Evolutionary conservation across 2,888 invertebrate species (phyloP).

Genomic region (Horisme vitalbata): DNA sequence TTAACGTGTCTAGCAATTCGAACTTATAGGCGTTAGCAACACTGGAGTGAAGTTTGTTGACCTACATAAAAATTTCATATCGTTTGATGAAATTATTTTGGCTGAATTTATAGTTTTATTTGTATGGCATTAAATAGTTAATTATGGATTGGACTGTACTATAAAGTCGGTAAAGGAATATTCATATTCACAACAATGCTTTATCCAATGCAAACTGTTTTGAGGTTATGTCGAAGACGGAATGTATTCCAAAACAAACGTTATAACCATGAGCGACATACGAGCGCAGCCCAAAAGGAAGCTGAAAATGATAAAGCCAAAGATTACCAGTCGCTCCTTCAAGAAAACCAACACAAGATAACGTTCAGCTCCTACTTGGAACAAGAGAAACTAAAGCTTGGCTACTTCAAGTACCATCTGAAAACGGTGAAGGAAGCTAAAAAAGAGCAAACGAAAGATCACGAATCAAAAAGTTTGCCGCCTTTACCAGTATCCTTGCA

Average conservation of each 20-base stretch:
- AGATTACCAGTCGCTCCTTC: constrained; percentile 52
- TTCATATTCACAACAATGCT: constrained; percentile 53
- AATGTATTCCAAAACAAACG: constrained; percentile 46
- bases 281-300: constrained; percentile 35
- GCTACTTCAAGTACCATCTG: constrained; percentile 60
- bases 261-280: constrained; percentile 43
- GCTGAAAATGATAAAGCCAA: constrained; percentile 35
- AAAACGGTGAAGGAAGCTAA: constrained; percentile 58
- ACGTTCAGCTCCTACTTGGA: constrained; percentile 70
- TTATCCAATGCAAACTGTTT: constrained; percentile 55
- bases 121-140: too few relatives aligned
- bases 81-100: too few relatives aligned
- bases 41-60: too few relatives aligned
- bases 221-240: constrained; percentile 69
- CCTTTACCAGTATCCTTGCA: constrained; percentile 80
- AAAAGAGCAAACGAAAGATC: constrained; percentile 37
- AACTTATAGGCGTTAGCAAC: too few relatives aligned
- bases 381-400: constrained; percentile 62
- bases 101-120: too few relatives aligned
- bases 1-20: too few relatives aligned
- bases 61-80: too few relatives aligned
- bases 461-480: constrained; percentile 52
- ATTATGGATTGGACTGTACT: constrained; percentile 2
- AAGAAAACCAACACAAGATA: constrained; percentile 66
- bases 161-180: too few relatives aligned